Base-by-base conservation (phyloP, 2,888 invertebrate genomes). In the Leptura quadrifasciata region DNA sequence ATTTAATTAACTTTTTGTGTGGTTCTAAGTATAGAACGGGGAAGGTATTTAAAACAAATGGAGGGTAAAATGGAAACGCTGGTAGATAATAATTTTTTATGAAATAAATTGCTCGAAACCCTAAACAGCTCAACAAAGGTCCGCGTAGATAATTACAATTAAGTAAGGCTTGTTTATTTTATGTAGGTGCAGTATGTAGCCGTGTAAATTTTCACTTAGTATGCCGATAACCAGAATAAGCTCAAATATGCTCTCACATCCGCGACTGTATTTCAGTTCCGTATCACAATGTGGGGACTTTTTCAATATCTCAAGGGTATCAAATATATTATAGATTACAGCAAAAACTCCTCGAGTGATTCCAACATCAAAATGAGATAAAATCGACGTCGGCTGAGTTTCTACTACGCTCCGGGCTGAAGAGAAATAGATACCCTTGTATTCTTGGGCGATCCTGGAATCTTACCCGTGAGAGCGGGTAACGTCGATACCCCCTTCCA, bases 301-400 rank as follows among this genome's bases (percentile, higher is more conserved):
- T 84, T 84, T 82, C 83, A 82, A 84, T 85, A 85, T 85, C 85
- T 84, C 83, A 81, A 79, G 83, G 83, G 83, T 83, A 84, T 85
- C 81, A 83, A 84, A 85, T 84, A 82, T 85, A 84, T 85, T 84
- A 83, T 81, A 84, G 83, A 85, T 83, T 83, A 82, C 78, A 76
- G 82, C 80, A 83, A 82, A 84, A 84, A 84, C 77, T 81, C 79
- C 74, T 76, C 77, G 81, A 84, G 82, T 82, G 83, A 84, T 84
- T 83, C 79, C 79, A 80, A 80, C 80, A 81, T 80, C 80, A 73
- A 79, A 80, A 82, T 81, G 81, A 82, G 82, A 83, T 81, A 82
- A 79, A 83, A 83, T 80, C 82, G 80, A 80, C 79, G 79, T 76
- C 77, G 80, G 79, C 76, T 68, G 79, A 80, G 80, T 80, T 80